These are phyloP conservation scores for Elgaria multicarinata DNA, from an alignment of 2,113 vertebrate genomes.

Conservation along the genomic window DNA sequence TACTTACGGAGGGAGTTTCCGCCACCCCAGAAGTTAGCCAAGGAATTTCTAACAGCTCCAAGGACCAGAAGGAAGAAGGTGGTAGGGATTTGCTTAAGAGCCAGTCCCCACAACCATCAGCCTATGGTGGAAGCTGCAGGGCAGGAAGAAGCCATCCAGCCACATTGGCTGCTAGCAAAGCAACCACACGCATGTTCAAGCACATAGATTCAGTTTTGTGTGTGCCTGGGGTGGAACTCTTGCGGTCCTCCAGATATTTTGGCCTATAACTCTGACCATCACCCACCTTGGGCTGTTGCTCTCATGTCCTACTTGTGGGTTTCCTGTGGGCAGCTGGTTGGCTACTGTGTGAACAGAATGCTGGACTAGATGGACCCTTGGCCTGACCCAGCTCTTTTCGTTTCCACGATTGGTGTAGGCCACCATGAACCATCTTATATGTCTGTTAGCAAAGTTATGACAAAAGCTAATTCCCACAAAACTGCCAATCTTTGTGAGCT, in stretches of 20 bases:
- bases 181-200: neutral
- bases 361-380: too few relatives aligned
- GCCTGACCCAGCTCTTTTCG: too few relatives aligned
- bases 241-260: neutral
- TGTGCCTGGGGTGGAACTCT: neutral
- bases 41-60: neutral
- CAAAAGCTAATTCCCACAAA: too few relatives aligned
- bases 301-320: too few relatives aligned
- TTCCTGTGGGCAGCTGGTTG: too few relatives aligned
- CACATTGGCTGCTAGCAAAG: neutral
- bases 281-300: too few relatives aligned
- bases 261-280: neutral
- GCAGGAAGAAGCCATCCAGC: neutral
- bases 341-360: too few relatives aligned
- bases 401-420: too few relatives aligned
- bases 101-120: too few relatives aligned
- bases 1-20: neutral
- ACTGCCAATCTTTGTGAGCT: too few relatives aligned
- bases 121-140: neutral
- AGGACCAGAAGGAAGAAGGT: neutral
- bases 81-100: neutral
- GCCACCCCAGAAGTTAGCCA: neutral
- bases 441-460: too few relatives aligned
- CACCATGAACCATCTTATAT: too few relatives aligned
- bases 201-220: neutral